Conservation (phyloP, 2,797 vertebrate genomes). For the Taeniopygia guttata region DNA sequence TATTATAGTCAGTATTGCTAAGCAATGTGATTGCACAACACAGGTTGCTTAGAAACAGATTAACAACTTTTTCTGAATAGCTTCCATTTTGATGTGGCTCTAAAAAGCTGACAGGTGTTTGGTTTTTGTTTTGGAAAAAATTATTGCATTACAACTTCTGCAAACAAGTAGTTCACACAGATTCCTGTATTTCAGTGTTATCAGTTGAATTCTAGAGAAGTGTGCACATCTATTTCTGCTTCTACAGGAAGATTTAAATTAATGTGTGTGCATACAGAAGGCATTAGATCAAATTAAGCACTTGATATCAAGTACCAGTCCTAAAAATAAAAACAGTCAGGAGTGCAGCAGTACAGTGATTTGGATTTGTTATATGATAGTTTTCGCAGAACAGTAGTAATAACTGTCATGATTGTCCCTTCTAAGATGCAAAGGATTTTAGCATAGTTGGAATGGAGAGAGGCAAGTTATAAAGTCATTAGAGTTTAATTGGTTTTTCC, state of each 20-base stretch:
- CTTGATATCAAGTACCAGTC: background rate
- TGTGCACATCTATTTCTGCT: background rate
- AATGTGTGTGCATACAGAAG: background rate
- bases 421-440: background rate
- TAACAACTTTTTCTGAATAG: background rate
- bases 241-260: background rate
- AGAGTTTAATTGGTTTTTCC: background rate
- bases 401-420: background rate
- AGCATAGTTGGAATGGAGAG: background rate
- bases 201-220: background rate
- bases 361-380: background rate
- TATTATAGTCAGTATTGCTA: background rate
- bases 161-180: background rate
- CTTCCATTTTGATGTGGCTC: background rate
- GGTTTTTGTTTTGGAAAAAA: background rate
- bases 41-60: background rate
- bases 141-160: background rate
- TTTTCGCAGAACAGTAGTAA: background rate
- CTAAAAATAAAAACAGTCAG: background rate
- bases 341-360: background rate
- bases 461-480: background rate
- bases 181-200: background rate
- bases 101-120: background rate
- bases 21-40: background rate
- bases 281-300: background rate